A percentile compares a stretch with the other conserved stretches of the same genome.
Conservation (phyloP, 1,140 invertebrate genomes). For the Aphaenogaster rudis region DNA sequence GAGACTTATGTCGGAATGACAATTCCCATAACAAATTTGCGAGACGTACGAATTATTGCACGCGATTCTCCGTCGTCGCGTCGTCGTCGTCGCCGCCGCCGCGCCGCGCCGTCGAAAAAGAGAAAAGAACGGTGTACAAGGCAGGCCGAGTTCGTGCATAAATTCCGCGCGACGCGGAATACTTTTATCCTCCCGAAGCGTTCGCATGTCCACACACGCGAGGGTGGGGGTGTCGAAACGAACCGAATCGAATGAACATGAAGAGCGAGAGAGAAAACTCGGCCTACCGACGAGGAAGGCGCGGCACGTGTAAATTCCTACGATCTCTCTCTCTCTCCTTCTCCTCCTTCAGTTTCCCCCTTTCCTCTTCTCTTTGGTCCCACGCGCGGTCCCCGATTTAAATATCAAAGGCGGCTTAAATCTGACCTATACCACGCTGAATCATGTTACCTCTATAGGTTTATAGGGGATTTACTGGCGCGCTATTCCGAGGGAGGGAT, state of each 20-base stretch:
- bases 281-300: slow-evolving; percentile 67
- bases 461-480: slow-evolving; percentile 85
- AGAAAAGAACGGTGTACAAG: slow-evolving; percentile 43
- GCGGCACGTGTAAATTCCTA: slow-evolving; percentile 82
- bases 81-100: slow-evolving; percentile 8
- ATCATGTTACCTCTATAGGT: slow-evolving; percentile 86
- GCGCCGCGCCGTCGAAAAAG: slow-evolving; percentile 64
- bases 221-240: slow-evolving; percentile 31
- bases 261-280: slow-evolving; percentile 9
- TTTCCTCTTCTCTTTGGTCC: slow-evolving; percentile 20
- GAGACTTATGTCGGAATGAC: slow-evolving; percentile 58
- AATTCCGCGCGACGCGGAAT: slow-evolving; percentile 69
- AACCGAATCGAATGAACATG: slow-evolving; percentile 39
- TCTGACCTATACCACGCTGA: slow-evolving; percentile 87
- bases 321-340: slow-evolving; percentile 65
- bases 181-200: slow-evolving; percentile 66
- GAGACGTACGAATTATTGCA: slow-evolving; percentile 65
- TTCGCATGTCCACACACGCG: slow-evolving; percentile 31
- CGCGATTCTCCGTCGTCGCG: slow-evolving; percentile 7
- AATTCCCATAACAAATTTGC: slow-evolving; percentile 73
- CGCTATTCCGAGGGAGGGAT: slow-evolving; percentile 80
- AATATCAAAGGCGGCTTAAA: slow-evolving; percentile 87
- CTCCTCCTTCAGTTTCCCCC: background rate
- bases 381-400: slow-evolving; percentile 81
- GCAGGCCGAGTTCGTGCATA: slow-evolving; percentile 67